Evolutionary conservation across 1,140 invertebrate species (phyloP).

Genomic region (Nylanderia fulva): DNA sequence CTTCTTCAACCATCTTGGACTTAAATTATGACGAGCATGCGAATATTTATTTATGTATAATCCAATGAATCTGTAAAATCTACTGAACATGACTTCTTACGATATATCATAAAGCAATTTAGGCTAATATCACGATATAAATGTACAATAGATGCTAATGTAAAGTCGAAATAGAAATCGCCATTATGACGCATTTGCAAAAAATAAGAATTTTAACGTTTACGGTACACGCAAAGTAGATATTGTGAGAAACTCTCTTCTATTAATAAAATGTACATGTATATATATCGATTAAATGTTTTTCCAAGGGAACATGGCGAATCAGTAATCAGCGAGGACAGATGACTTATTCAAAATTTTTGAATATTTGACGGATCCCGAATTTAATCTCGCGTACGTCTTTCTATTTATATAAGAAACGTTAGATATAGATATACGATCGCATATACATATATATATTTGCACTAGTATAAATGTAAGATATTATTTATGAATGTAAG

Average conservation of each 20-base stretch:
- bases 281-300: constrained; percentile 16
- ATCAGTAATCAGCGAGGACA: not conserved
- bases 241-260: not conserved
- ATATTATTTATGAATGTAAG: constrained; percentile 4
- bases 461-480: not conserved
- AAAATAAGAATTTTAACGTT: not conserved
- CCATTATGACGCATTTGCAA: constrained; percentile 20
- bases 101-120: constrained; percentile 25
- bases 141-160: constrained; percentile 13
- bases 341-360: constrained; percentile 7
- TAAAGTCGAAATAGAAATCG: not conserved
- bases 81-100: not conserved
- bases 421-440: not conserved
- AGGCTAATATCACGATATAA: constrained; percentile 3
- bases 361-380: constrained; percentile 13
- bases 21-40: constrained; percentile 8
- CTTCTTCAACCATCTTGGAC: not conserved
- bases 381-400: constrained; percentile 25
- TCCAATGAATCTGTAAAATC: not conserved
- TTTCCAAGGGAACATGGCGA: constrained; percentile 3
- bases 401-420: constrained; percentile 11
- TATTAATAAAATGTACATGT: constrained; percentile 17
- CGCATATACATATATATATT: not conserved
- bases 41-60: not conserved
- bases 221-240: constrained; percentile 27